Base-by-base conservation (phyloP, 2,888 invertebrate species). In the Balanococcus diminutus region DNA sequence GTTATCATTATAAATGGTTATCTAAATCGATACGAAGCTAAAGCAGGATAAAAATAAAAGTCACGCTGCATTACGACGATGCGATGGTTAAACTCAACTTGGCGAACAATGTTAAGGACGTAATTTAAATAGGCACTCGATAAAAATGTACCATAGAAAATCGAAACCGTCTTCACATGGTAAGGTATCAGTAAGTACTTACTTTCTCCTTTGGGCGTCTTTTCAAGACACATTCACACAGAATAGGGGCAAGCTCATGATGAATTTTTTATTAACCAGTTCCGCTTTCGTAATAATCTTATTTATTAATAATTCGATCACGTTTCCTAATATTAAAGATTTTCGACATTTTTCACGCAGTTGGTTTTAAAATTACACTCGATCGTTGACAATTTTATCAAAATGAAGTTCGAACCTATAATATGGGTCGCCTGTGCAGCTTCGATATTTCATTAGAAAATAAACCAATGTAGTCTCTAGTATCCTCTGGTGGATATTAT, bases 101-200 rank as follows among this genome's bases (percentile, higher is more conserved):
- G 11, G 61, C 61, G 61, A 67, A 67, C 61, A 67, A 67, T 67
- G 61, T 67, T 67, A 67, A 67, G 61, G 61, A 28, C 61, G 11
- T 28, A 2, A 25, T 67, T 67, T 67, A 67, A 67, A 67, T 19
- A 51, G 19, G 19, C 28, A 67, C 28, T 67, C 51, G n/a, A 51
- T 67, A 67, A 67, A 28, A 67, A 67, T n/a, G 19, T 67, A 67
- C 14, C 61, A 14, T 8, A 19, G 25, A 3, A 28, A 25, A 67
- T 67, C 61, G 61, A 67, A 28, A 28, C 28, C 14, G 14, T 67
- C 61, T 19, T 19, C 14, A 11, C 1, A 42, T 11, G 42, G 14
- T 42, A 42, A 42, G 36, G 36, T 36, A 36, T 8, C 36, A 6
- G 36, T 36, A 36, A 4, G 5, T 6, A 36, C 36, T 36, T 36